Base-by-base conservation (phyloP, 1,140 invertebrate species). In the Wasmannia auropunctata region DNA sequence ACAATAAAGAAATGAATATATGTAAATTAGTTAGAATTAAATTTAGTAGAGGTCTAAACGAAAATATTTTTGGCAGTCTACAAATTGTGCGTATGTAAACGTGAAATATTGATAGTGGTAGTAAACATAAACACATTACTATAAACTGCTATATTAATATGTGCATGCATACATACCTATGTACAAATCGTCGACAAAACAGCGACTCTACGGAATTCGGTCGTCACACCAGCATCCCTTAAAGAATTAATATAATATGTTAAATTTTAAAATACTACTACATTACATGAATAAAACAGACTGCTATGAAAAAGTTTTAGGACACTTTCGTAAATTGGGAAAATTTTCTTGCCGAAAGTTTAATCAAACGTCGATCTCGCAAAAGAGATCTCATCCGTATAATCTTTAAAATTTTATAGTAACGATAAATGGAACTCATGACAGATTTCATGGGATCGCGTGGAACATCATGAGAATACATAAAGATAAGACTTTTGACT, bases 321-420 rank as follows among this genome's bases (percentile, higher is more conserved):
- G 5, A 31, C 4, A 51, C 34, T 72, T 6, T 28, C 19, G 28
- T 51, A 67, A 67, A 67, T 28, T 31, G 10, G 5, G 8, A 34
- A 34, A 72, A 72, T 72, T 72, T 31, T 51, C 6, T 51, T 72
- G 69, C 6, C 10, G 8, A 49, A 49, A 70, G 43, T 70, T 70
- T 70, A 70, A 70, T 49, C 46, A 6, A 54, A 51, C 22, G 16
- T 11, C 31, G n/a, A 34, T 31, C 3, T 22, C 7, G 16, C n/a
- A 56, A 74, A 56, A 25, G n/a, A 56, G 31, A 56, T 75, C 14
- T 40, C 10, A 10, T 19, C 16, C 54, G 28, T 76, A 16, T 75
- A 28, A 76, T 58, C 16, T 76, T 58, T 28, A 37, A 58, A 76
- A 76, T 76, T 60, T 76, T 40, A 76, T 60, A 37, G 22, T 58